A percentile compares a stretch with the other conserved stretches of the same genome.
Conservation (phyloP, 35 echinoderm and acorn worm genomes). For the Heliocidaris tuberculata region DNA sequence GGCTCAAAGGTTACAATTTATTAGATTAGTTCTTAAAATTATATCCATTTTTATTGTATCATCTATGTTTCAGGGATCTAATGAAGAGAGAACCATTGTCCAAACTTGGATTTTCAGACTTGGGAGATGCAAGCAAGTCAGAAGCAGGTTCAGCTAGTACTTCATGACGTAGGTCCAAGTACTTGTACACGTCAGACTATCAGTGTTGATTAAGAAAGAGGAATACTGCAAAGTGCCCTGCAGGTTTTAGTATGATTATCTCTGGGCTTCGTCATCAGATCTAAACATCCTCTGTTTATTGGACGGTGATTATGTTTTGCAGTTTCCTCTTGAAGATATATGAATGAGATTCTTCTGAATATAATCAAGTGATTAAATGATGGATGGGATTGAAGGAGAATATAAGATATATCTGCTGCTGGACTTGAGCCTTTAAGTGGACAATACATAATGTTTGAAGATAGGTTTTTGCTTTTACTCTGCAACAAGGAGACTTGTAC, state of each 20-base stretch:
- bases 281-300: not conserved
- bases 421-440: too few species aligned
- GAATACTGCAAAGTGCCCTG: not conserved
- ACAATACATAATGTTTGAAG: too few species aligned
- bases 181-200: not conserved
- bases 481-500: too few species aligned
- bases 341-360: too few species aligned
- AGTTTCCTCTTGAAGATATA: too few species aligned
- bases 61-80: conserved; percentile 65
- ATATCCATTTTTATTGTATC: not conserved
- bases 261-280: not conserved
- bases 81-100: conserved; percentile 80
- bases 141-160: not conserved
- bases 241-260: not conserved
- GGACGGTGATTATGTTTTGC: too few species aligned
- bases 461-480: too few species aligned
- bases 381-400: too few species aligned
- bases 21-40: not conserved
- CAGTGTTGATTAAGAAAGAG: not conserved
- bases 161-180: not conserved
- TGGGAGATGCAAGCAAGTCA: conserved; percentile 19
- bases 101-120: conserved; percentile 80
- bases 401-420: too few species aligned
- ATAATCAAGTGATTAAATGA: too few species aligned
- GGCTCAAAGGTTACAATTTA: too few species aligned